phyloP scores from a whole-genome alignment of 2,113 vertebrate genomes.

The Procapra przewalskii region DNA sequence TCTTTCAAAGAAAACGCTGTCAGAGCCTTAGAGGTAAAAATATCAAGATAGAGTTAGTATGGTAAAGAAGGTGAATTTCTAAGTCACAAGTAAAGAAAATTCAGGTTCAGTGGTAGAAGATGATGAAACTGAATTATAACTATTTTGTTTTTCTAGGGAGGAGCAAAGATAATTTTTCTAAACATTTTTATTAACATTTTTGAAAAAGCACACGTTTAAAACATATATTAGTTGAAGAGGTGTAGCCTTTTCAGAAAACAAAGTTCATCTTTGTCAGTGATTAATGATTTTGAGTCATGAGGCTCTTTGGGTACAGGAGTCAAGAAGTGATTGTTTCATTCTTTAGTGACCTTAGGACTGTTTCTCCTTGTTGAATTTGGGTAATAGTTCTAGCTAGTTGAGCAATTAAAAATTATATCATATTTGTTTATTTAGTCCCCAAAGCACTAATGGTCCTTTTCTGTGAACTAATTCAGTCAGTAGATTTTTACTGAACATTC shows the following conservation, averaged over 20 bases:
- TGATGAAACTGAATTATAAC: neutral
- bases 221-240: neutral
- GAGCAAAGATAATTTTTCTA: neutral
- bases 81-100: neutral
- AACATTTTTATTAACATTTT: neutral
- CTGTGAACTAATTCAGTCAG: neutral
- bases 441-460: neutral
- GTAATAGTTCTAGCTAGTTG: neutral
- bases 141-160: slow-evolving; percentile 11
- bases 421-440: neutral
- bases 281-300: slow-evolving; percentile 11
- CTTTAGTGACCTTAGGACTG: neutral
- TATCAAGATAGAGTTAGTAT: neutral
- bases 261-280: neutral
- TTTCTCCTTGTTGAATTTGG: neutral
- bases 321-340: slow-evolving; percentile 20
- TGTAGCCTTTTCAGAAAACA: neutral
- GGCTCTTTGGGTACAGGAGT: neutral
- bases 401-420: neutral
- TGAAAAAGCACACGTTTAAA: neutral
- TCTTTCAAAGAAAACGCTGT: neutral
- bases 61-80: neutral
- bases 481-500: neutral
- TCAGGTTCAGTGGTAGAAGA: neutral
- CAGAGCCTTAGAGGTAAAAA: neutral